Evolutionary conservation across 64 coral and sea anemone species (phyloP), one percentile per base, ranked within the genome.

Genomic region (Montipora sp.): DNA sequence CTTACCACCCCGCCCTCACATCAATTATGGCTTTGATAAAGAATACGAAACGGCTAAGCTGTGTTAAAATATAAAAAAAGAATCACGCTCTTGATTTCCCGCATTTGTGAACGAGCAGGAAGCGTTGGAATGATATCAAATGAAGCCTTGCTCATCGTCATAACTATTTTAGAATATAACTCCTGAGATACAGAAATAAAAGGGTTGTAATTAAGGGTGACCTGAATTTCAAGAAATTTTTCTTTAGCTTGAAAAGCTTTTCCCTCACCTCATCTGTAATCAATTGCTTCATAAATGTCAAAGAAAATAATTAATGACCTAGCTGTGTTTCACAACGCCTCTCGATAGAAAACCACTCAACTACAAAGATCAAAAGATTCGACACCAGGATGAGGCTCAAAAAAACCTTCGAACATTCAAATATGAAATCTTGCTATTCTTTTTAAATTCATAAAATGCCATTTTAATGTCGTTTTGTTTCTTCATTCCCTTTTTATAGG

Each of bases 301-400:
- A 70, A 85, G 18, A 44, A 36, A 18, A 85, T 85, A 85, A 85
- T 69, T 85, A 85, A 85, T 85, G 82, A 85, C 61, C 48, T 22
- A 21, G 65, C 18, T 85, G 44, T 45, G 18, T 51, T 49, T 15
- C 61, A 46, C 19, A 9, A 8, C 16, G 21, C 19, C 4, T 22
- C 18, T 7, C 44, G 65, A 7, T 51, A 8, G 2, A 67, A 85
- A 71, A 72, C 3, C 61, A 12, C 12, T 3, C 18, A 21, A 4
- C 7, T 47, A 14, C 10, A 19, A 59, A 85, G 65, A 70, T 22
- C 46, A 48, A 48, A 80, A 83, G 18, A 47, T 47, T 7, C 5
- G 11, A 66, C 8, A 55, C 51, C 10, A 55, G 5, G 51, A 7
- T 55, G 51, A 55, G 10, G 51, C 36, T 36, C 36, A 36, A 36